Conservation (phyloP, 1,140 invertebrate species). For the Drosophila pruinosa region DNA sequence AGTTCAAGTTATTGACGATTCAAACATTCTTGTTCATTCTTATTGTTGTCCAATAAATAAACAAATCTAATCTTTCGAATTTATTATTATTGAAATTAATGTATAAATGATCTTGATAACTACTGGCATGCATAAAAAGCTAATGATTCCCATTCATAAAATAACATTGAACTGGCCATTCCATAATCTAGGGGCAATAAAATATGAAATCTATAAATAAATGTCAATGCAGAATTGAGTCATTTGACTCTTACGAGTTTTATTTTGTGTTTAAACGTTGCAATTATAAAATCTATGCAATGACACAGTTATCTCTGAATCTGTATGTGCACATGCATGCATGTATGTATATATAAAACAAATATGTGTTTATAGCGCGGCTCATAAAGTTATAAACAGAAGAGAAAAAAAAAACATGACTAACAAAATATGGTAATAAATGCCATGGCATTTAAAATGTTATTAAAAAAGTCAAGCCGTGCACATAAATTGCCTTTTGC, state of each 20-base stretch:
- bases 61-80: background rate
- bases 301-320: constrained; percentile 55
- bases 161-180: background rate
- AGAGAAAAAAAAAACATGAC: constrained; percentile 39
- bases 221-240: constrained; percentile 32
- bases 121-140: background rate
- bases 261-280: constrained; percentile 35
- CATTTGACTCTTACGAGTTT: constrained; percentile 25
- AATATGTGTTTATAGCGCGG: constrained; percentile 45
- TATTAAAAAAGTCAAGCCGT: constrained; percentile 65
- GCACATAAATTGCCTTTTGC: constrained; percentile 65
- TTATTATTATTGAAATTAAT: background rate
- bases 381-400: constrained; percentile 68
- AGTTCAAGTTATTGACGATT: background rate
- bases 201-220: constrained; percentile 19
- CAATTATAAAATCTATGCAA: constrained; percentile 60
- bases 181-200: constrained; percentile 11
- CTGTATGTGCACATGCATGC: too few species aligned
- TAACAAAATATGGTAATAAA: constrained; percentile 75
- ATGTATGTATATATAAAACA: constrained; percentile 1
- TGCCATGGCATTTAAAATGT: constrained; percentile 79
- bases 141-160: constrained; percentile 1
- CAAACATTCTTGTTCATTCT: too few species aligned
- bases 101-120: background rate
- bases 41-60: too few species aligned